Evolutionary conservation across 2,797 vertebrate genomes (phyloP), one percentile per base, ranked within the genome.

Genomic region (Coregonus suidteri): DNA sequence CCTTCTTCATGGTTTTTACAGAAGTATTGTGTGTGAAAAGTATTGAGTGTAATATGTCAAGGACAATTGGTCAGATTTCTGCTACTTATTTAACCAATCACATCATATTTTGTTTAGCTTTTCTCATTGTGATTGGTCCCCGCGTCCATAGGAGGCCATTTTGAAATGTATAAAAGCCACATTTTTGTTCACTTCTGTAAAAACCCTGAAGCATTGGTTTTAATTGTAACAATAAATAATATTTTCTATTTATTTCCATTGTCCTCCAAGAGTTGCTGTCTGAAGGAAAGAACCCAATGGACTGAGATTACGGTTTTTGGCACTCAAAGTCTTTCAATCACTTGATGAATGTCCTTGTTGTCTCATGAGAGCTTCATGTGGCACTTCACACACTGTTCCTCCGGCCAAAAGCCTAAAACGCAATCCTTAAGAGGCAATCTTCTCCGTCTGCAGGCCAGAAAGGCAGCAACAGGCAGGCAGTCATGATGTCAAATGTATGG

Each of bases 311-410:
- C 0, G 6, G 51, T 13, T 70, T 47, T 47, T 34, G 66, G 13
- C 65, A 77, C 75, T 77, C 68, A 30, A 70, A 47, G 37, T 62
- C 37, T 52, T 52, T 80, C 65, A 35, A 51, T 71, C 35, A 6
- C 68, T 53, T 77, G 41, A 81, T 75, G 15, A 37, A 54, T 51
- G 70, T 69, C 70, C 65, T 51, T 52, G 41, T 14, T 78, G 69
- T 73, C 73, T 53, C 69, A 51, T 65, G 62, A 73, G 47, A 56
- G 34, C 15, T 56, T 72, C n/a, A 71, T 76, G 73, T 54, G 68
- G 35, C 72, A 70, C 66, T 69, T 68, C 25, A 34, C 31, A 35
- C 25, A 20, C 73, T 52, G 54, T 53, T 31, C 9, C 41, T 31
- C 3, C 5, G 13, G 34, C 11, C 64, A 18, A n/a, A 35, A 64